These are phyloP conservation scores for Istiophorus platypterus DNA, from an alignment of 2,113 vertebrate genomes.

Conservation along the genomic window DNA sequence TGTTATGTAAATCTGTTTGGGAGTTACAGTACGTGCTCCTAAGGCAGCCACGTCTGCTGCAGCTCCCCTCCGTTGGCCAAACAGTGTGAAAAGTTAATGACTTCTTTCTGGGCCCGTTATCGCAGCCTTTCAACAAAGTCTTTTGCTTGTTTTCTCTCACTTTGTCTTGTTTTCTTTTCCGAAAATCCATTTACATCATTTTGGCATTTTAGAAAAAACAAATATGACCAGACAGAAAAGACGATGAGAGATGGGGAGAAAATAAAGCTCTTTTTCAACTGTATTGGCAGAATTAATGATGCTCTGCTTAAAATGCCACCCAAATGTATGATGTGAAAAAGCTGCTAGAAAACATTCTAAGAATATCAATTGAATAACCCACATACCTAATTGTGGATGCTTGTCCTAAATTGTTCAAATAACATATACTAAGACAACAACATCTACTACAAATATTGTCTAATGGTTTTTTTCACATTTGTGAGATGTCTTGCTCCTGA, in stretches of 20 bases:
- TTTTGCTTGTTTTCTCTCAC: background rate
- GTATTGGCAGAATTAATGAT: slow-evolving; percentile 18
- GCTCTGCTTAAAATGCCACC: slow-evolving; percentile 2
- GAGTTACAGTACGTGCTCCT: background rate
- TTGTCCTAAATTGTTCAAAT: slow-evolving; percentile 26
- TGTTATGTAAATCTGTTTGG: slow-evolving; percentile 3
- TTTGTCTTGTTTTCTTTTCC: background rate
- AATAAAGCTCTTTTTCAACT: slow-evolving; percentile 16
- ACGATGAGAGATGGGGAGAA: background rate
- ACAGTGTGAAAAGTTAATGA: slow-evolving; percentile 20
- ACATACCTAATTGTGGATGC: background rate
- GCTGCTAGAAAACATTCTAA: background rate
- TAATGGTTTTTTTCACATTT: slow-evolving; percentile 43
- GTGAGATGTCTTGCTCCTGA: slow-evolving; percentile 34
- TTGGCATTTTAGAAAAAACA: slow-evolving; percentile 27
- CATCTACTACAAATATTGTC: background rate
- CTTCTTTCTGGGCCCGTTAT: slow-evolving; percentile 27
- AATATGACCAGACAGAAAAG: slow-evolving; percentile 32
- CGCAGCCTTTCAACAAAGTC: background rate
- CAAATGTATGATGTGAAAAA: slow-evolving; percentile 12
- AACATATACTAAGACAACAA: slow-evolving; percentile 6
- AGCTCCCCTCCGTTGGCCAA: background rate
- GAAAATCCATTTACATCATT: slow-evolving; percentile 25
- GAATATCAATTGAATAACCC: background rate
- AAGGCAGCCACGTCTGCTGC: slow-evolving; percentile 18